Evolutionary conservation across 2,113 vertebrate genomes (phyloP).

Genomic region (Halichoeres trimaculatus): DNA sequence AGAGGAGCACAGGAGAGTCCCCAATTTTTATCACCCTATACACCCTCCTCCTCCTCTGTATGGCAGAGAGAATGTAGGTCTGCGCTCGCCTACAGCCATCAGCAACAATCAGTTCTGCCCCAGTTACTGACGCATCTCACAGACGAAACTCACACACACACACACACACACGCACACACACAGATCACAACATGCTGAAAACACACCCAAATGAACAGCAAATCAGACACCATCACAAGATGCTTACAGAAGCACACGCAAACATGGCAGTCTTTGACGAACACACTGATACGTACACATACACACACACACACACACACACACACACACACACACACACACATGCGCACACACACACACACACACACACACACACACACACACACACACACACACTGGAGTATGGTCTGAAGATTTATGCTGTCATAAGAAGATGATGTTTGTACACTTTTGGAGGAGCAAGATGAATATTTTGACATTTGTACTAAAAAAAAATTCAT

Average conservation of each 20-base stretch:
- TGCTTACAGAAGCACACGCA: conserved; percentile 31
- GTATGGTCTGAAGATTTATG: conserved; percentile 17
- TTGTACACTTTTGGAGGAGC: background rate
- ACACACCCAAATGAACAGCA: conserved; percentile 10
- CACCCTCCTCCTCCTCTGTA: conserved; percentile 33
- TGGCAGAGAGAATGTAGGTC: conserved; percentile 83
- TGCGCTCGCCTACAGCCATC: conserved; percentile 83
- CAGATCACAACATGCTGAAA: conserved; percentile 45
- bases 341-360: no score
- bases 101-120: conserved; percentile 90
- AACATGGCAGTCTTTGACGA: background rate
- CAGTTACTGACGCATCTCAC: conserved; percentile 82
- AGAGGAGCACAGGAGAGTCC: conserved; percentile 48
- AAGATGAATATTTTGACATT: background rate
- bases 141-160: no score
- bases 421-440: conserved; percentile 21
- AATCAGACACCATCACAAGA: conserved; percentile 36
- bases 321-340: background rate
- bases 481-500: background rate
- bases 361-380: no score
- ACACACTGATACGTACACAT: background rate
- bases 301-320: background rate
- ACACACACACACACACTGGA: no score
- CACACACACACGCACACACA: conserved; percentile 55
- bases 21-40: conserved; percentile 39